Conservation (phyloP, 2,797 vertebrate genomes). For the Poeciliopsis presidionis region DNA sequence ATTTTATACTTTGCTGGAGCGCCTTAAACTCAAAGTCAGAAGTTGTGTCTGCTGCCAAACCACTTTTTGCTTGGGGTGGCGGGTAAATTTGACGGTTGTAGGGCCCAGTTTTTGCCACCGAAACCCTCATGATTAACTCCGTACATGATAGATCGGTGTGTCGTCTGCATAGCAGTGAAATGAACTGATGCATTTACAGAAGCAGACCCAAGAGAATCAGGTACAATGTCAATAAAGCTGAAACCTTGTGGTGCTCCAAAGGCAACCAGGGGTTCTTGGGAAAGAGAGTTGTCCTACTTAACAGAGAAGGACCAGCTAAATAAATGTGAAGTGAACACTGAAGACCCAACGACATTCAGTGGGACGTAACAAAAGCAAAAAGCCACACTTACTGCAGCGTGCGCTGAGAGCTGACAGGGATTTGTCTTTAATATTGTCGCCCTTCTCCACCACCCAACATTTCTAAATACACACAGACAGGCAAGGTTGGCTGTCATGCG, state of each 20-base stretch:
- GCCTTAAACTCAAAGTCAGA: background rate
- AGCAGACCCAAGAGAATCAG: background rate
- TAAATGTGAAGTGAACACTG: background rate
- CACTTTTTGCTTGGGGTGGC: background rate
- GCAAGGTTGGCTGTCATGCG: background rate
- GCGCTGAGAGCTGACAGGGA: background rate
- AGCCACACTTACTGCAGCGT: too few relatives aligned
- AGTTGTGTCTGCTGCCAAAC: background rate
- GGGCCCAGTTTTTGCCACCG: background rate
- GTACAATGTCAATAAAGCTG: background rate
- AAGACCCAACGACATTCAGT: background rate
- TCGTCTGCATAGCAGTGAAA: background rate
- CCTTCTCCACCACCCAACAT: background rate
- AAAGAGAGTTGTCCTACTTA: background rate
- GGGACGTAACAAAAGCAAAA: background rate
- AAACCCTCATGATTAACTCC: background rate
- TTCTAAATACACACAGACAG: constrained; percentile 20
- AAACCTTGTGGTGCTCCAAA: background rate
- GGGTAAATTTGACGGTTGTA: too few relatives aligned
- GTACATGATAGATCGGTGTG: background rate
- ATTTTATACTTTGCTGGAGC: background rate
- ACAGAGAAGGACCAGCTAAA: background rate
- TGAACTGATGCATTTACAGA: background rate
- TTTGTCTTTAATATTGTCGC: background rate
- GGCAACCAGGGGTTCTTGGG: background rate